Base-by-base conservation (phyloP, 1,140 invertebrate genomes). In the Globodera rostochiensis region DNA sequence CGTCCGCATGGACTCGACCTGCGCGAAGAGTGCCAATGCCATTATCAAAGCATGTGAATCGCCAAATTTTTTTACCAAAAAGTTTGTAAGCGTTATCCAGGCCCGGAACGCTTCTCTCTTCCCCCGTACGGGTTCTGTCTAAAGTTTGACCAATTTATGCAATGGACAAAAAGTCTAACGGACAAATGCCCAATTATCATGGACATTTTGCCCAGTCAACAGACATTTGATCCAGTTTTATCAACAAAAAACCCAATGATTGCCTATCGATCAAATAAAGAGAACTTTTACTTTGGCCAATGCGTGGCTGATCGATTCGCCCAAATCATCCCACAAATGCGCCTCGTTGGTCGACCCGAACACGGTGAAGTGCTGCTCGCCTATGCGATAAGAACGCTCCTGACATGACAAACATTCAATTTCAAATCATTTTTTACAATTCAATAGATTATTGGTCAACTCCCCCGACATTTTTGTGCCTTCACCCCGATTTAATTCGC, bases 81-180 rank as follows among this genome's bases (percentile, higher is more conserved):
- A 86, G 13, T 67, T 57, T n/a, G 74, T 82, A 15, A 86, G 67
- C 2, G 83, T 46, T 67, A 86, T 85, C 78, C 82, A 86, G 25
- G 85, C 85, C 69, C 80, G 66, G 60, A 87, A 87, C 13, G 86
- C 85, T 82, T 86, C 85, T 45, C 85, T 73, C 67, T 86, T 86
- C n/a, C 85, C 85, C 19, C 85, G 84, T 1, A 87, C 70, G 19
- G 82, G 50, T 36, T 86, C 85, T 15, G 79, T 36, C 77, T 78
- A 19, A 19, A 36, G 15, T 46, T 4, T 7, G 47, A 36, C 49
- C 45, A 57, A 11, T 47, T 15, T 15, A 49, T 60, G 13, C 5
- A 46, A 13, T 36, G 36, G 36, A 36, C 36, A 36, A 36, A 36
- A 36, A 1, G 36, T 36, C 36, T 36, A 36, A 36, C 36, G 3